phyloP scores from a whole-genome alignment of 2,113 vertebrate species.

The Leucosticte australis region DNA sequence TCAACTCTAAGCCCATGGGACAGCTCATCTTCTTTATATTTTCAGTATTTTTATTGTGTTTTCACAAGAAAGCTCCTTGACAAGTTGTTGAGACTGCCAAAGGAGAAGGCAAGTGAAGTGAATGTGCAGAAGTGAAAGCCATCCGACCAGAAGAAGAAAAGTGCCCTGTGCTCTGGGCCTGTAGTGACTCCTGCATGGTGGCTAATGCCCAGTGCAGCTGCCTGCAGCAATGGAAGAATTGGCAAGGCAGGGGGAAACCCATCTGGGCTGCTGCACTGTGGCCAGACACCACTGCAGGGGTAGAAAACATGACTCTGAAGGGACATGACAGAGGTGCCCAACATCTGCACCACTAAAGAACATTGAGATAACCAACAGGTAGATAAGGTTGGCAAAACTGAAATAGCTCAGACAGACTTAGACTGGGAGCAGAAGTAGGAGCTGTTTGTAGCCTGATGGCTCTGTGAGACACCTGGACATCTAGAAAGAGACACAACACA shows the following conservation, averaged over 20 bases:
- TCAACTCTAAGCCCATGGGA: not conserved
- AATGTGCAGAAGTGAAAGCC: not conserved
- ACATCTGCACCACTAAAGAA: accelerated
- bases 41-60: not conserved
- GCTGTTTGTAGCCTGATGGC: not conserved
- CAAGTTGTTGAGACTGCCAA: not conserved
- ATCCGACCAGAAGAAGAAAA: not conserved
- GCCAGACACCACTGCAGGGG: not conserved
- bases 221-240: not conserved
- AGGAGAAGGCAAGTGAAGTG: not conserved
- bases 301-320: not conserved
- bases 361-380: not conserved
- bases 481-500: not conserved
- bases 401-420: not conserved
- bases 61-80: not conserved
- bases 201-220: not conserved
- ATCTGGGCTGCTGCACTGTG: not conserved
- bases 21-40: not conserved
- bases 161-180: too few relatives aligned
- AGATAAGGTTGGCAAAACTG: not conserved
- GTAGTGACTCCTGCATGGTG: not conserved
- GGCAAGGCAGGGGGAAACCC: not conserved
- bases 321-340: not conserved
- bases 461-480: not conserved
- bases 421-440: not conserved